phyloP scores from a whole-genome alignment of 2,797 vertebrate species.

The Acrossocheilus wenchowensis region DNA sequence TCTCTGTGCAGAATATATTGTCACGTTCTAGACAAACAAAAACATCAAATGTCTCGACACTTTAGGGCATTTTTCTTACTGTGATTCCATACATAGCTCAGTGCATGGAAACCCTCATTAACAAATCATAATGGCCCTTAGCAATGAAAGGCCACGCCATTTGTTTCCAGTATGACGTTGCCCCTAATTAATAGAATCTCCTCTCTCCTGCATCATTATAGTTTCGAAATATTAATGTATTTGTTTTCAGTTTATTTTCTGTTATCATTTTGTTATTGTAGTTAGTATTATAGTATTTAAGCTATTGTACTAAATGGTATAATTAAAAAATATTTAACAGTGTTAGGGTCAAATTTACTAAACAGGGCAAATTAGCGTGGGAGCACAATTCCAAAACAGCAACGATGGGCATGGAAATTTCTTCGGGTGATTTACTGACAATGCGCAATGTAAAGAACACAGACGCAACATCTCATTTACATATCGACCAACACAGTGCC shows the following conservation, averaged over 20 bases:
- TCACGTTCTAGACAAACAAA: background rate
- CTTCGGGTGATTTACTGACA: too few relatives aligned
- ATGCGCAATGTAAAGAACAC: too few relatives aligned
- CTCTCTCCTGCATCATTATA: background rate
- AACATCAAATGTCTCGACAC: slow-evolving; percentile 16
- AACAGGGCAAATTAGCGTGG: too few relatives aligned
- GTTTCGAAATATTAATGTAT: background rate
- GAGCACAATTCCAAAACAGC: too few relatives aligned
- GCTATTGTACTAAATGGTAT: background rate
- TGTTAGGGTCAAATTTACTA: too few relatives aligned
- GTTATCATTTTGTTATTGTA: background rate
- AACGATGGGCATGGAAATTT: too few relatives aligned
- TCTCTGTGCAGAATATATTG: slow-evolving; percentile 12
- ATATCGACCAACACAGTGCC: too few relatives aligned
- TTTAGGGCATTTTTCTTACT: background rate
- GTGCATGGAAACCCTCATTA: slow-evolving; percentile 12
- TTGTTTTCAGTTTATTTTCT: background rate
- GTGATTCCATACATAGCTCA: background rate
- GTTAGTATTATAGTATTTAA: background rate
- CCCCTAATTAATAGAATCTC: background rate
- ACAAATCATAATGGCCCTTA: slow-evolving; percentile 23
- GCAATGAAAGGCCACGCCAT: slow-evolving; percentile 15
- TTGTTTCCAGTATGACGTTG: slow-evolving; percentile 13
- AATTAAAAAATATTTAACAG: too few relatives aligned
- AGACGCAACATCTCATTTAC: too few relatives aligned